Evolutionary conservation across 2,888 invertebrate genomes (phyloP), one percentile per base, ranked within the genome.

Genomic region (Scotopteryx bipunctaria): DNA sequence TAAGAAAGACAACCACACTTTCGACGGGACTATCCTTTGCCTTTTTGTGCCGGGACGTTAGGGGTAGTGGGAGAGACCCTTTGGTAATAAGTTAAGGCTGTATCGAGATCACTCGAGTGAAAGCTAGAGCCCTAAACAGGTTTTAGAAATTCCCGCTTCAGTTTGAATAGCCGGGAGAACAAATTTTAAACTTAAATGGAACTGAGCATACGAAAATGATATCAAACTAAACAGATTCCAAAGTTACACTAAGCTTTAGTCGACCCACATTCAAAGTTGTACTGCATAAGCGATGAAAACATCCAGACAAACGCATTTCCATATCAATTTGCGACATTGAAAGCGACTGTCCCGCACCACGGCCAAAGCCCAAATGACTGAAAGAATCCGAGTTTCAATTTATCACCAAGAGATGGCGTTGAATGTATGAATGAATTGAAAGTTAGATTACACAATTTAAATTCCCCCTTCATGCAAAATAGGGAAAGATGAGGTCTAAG

Each of bases 371-470:
- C 79, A 86, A 87, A 83, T 82, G 85, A 78, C 78, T 76, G 76
- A 79, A 80, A 83, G 78, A 83, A 83, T 80, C 73, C 76, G 72
- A 83, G 83, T 89, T 90, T 87, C 86, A 90, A 89, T 89, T 88
- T 87, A 89, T 87, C 84, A 84, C 83, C 82, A 66, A 81, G 82
- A 90, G 90, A 88, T 90, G 89, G 87, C 88, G 86, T 66, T 83
- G 86, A 86, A 85, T 88, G 90, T 88, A 90, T 90, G 89, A 90
- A 89, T 90, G 90, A 90, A 89, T 90, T 90, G 87, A 90, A 90
- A 90, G 90, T 90, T 90, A 88, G 88, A 90, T 90, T 89, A 90
- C 86, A 88, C 87, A 88, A 90, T 90, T 90, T 90, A 90, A 90
- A 89, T 88, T 89, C 87, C 83, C 87, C 87, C 87, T 85, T 86